Conservation (phyloP, 1,140 invertebrate genomes). For the Mizuhopecten yessoensis region DNA sequence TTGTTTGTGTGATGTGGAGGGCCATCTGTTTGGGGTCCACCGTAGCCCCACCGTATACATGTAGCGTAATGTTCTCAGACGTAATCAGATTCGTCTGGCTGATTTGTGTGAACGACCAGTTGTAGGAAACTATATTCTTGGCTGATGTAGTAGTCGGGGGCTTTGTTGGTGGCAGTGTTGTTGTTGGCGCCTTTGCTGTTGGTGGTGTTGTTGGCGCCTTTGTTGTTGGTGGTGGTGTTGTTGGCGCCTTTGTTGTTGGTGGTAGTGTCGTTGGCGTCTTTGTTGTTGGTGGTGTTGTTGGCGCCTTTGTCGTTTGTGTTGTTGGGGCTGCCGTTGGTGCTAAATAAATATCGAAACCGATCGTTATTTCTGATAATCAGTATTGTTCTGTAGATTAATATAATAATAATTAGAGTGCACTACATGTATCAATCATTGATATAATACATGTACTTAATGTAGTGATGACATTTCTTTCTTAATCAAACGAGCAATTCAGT, state of each 20-base stretch:
- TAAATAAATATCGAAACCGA: too few species aligned
- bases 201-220: background rate
- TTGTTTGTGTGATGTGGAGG: slow-evolving; percentile 57
- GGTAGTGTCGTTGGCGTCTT: background rate
- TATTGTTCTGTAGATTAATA: too few species aligned
- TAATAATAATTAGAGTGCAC: too few species aligned
- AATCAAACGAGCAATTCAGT: too few species aligned
- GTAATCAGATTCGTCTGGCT: background rate
- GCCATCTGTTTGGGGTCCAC: background rate
- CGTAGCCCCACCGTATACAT: background rate
- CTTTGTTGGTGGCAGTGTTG: background rate
- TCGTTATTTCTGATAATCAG: too few species aligned
- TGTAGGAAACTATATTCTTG: background rate
- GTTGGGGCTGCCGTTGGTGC: too few species aligned
- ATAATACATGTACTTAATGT: too few species aligned
- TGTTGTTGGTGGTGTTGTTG: background rate
- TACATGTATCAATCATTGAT: too few species aligned
- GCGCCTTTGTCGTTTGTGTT: background rate
- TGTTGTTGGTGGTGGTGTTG: background rate
- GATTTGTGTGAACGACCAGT: background rate
- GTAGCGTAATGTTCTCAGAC: background rate
- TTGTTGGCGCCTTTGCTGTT: slow-evolving; percentile 44
- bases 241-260: background rate
- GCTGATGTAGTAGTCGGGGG: background rate
- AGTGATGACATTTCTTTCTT: too few species aligned